These are phyloP conservation scores for Pangasius macronema DNA, from an alignment of 2,797 vertebrate species.

Conservation along the genomic window DNA sequence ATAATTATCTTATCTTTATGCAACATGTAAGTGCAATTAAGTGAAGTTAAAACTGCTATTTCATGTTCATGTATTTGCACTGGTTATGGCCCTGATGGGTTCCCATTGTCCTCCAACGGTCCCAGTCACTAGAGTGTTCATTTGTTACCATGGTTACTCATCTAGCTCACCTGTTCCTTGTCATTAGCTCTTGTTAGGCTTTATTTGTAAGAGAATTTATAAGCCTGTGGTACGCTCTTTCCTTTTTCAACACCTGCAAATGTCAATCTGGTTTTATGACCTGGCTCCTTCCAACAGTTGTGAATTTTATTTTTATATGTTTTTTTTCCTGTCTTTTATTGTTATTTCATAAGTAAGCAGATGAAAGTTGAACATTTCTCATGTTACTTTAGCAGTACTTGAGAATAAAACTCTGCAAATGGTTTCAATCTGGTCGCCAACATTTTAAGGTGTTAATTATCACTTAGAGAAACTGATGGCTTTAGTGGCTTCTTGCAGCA, in stretches of 20 bases:
- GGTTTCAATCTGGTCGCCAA: not conserved
- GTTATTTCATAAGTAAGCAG: not conserved
- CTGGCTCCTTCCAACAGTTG: not conserved
- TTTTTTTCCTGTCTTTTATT: not conserved
- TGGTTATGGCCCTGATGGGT: not conserved
- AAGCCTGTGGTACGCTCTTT: not conserved
- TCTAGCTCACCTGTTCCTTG: slow-evolving; percentile 22
- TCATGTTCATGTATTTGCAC: not conserved
- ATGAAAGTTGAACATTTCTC: not conserved
- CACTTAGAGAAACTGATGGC: not conserved
- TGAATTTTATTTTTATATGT: not conserved
- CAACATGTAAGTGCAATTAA: not conserved
- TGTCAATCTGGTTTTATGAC: not conserved
- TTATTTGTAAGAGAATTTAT: slow-evolving; percentile 1
- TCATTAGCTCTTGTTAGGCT: slow-evolving; percentile 5
- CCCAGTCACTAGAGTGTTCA: not conserved
- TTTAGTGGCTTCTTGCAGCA: not conserved
- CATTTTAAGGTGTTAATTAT: slow-evolving; percentile 13
- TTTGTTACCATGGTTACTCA: slow-evolving; percentile 28
- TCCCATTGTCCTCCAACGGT: not conserved
- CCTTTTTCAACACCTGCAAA: not conserved
- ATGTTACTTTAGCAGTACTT: not conserved
- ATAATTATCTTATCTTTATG: not conserved
- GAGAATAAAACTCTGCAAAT: not conserved
- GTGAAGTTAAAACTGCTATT: not conserved